These are phyloP conservation scores for Drosophila pallidifrons DNA, from an alignment of 1,140 invertebrate species.

Conservation along the genomic window DNA sequence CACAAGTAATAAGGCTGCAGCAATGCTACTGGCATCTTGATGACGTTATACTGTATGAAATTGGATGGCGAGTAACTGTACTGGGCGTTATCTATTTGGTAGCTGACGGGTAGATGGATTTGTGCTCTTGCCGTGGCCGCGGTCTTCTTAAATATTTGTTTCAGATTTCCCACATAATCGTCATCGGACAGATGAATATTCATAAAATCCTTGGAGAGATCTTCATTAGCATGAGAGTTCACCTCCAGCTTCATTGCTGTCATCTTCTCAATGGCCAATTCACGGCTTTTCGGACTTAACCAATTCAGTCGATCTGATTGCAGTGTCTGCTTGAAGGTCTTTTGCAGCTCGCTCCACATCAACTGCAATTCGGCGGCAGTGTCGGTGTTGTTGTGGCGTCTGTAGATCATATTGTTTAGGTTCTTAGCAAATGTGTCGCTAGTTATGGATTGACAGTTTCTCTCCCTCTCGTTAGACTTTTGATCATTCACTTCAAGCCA, in stretches of 20 bases:
- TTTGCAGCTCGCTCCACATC: slow-evolving; percentile 67
- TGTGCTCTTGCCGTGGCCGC: slow-evolving; percentile 8
- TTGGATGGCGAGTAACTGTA: slow-evolving; percentile 74
- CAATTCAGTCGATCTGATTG: slow-evolving; percentile 44
- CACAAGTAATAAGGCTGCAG: slow-evolving; percentile 73
- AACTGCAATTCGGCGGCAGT: slow-evolving; percentile 58
- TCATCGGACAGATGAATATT: slow-evolving; percentile 42
- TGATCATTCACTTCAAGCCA: slow-evolving; percentile 9
- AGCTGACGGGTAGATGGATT: slow-evolving; percentile 50
- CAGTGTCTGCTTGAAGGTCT: slow-evolving; percentile 54
- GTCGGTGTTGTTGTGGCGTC: slow-evolving; percentile 49
- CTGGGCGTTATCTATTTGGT: slow-evolving; percentile 42
- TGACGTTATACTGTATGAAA: slow-evolving; percentile 69
- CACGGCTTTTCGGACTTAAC: slow-evolving; percentile 46
- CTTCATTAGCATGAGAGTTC: slow-evolving; percentile 56
- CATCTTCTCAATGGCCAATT: slow-evolving; percentile 65
- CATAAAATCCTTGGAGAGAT: slow-evolving; percentile 66
- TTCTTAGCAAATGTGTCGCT: slow-evolving; percentile 67
- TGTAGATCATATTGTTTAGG: slow-evolving; percentile 75
- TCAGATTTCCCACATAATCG: slow-evolving; percentile 53
- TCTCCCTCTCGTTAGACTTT: slow-evolving; percentile 4
- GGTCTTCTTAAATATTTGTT: neutral
- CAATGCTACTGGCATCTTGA: slow-evolving; percentile 69
- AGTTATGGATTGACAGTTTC: slow-evolving; percentile 48
- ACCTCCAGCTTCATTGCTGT: slow-evolving; percentile 64